These are phyloP conservation scores for Scaptomyza parva DNA, from an alignment of 2,888 invertebrate genomes.

Conservation along the genomic window DNA sequence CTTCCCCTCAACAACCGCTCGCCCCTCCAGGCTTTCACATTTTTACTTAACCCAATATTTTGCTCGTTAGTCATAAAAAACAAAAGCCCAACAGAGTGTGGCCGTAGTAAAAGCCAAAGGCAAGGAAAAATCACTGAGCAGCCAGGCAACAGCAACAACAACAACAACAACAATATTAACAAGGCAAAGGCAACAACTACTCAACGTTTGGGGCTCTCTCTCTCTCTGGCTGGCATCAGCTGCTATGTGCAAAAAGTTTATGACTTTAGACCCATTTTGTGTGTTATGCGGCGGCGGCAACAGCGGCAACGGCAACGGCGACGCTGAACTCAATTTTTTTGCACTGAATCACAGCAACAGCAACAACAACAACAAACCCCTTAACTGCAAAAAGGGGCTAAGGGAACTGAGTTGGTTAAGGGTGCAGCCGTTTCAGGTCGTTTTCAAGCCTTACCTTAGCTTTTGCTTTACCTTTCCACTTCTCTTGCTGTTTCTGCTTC, in stretches of 20 bases:
- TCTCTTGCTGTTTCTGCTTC: constrained; percentile 10
- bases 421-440: constrained; percentile 26
- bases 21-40: constrained; percentile 3
- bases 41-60: constrained; percentile 78
- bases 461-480: not conserved
- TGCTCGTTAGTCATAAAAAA: constrained; percentile 78
- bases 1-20: too few relatives aligned
- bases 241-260: constrained; percentile 77
- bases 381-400: not conserved
- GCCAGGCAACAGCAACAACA: constrained; percentile 40
- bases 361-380: constrained; percentile 1
- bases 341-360: constrained; percentile 60
- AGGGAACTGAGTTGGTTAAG: not conserved
- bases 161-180: constrained; percentile 28
- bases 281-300: constrained; percentile 49
- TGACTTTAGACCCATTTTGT: constrained; percentile 82
- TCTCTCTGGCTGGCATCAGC: constrained; percentile 72
- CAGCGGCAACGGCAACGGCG: constrained; percentile 11
- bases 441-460: constrained; percentile 59
- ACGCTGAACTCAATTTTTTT: constrained; percentile 70
- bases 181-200: constrained; percentile 37
- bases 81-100: constrained; percentile 72
- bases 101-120: constrained; percentile 77
- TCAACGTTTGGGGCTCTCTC: too few relatives aligned
- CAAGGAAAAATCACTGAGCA: constrained; percentile 77